Evolutionary conservation across 2,888 invertebrate genomes (phyloP).

Genomic region (Rhaphigaster nebulosa): DNA sequence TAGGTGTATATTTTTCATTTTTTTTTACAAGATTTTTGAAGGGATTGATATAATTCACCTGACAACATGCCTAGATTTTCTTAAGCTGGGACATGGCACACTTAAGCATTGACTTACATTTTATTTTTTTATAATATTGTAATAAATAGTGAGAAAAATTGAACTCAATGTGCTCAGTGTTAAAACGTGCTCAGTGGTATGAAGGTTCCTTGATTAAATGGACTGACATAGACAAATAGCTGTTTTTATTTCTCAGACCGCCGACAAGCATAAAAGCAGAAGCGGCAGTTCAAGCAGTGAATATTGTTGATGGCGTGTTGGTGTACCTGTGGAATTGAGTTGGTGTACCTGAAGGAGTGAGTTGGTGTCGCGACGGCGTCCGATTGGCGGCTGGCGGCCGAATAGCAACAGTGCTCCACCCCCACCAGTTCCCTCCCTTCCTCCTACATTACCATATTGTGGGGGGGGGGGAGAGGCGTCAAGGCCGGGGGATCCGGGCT

Average conservation of each 20-base stretch:
- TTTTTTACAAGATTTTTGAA: not conserved
- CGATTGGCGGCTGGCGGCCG: conserved; percentile 35
- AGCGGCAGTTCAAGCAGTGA: conserved; percentile 26
- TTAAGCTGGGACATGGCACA: not conserved
- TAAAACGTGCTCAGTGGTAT: not conserved
- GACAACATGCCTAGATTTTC: not conserved
- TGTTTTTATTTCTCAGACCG: not conserved
- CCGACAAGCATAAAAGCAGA: not conserved
- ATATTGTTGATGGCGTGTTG: not conserved
- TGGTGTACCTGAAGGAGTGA: not conserved
- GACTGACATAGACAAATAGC: not conserved
- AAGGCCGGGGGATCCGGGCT: not conserved
- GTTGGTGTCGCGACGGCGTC: conserved; percentile 8
- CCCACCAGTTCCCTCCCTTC: not conserved
- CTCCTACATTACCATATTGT: conserved; percentile 11
- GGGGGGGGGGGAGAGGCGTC: not conserved
- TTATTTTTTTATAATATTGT: not conserved
- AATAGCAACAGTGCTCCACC: conserved; percentile 34
- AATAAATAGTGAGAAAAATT: not conserved
- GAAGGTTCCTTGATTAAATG: not conserved
- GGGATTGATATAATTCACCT: not conserved
- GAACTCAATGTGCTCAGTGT: not conserved
- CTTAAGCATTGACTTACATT: not conserved
- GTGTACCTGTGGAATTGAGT: conserved; percentile 38
- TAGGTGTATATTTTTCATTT: not conserved